These are phyloP conservation scores for Helicoverpa assulta DNA, from an alignment of 2,888 invertebrate genomes.

Conservation along the genomic window DNA sequence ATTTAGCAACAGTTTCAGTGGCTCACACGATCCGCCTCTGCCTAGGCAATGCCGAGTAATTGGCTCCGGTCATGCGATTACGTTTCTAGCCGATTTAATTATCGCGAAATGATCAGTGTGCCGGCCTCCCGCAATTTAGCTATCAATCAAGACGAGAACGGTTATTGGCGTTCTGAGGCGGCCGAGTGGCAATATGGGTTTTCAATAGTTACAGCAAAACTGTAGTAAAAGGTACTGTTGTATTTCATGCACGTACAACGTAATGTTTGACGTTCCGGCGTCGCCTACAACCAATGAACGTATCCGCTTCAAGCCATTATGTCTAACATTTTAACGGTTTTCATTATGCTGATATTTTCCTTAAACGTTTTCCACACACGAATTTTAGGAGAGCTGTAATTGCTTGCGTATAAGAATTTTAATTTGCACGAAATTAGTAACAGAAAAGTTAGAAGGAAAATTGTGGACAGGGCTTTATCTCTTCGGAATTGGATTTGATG, in stretches of 20 bases:
- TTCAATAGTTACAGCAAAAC: conserved; percentile 75
- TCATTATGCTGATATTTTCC: conserved; percentile 17
- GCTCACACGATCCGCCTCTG: conserved; percentile 86
- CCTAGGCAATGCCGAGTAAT: conserved; percentile 87
- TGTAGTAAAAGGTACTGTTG: conserved; percentile 74
- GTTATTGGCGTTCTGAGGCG: conserved; percentile 74
- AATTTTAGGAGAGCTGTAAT: background rate
- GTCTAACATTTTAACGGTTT: conserved; percentile 28
- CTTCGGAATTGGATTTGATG: too few species aligned
- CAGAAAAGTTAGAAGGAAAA: too few species aligned
- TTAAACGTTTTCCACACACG: conserved; percentile 2
- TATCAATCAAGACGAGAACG: conserved; percentile 86
- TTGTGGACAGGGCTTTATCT: too few species aligned
- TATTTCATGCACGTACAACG: conserved; percentile 59
- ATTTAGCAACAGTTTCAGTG: conserved; percentile 83
- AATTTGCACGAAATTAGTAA: too few species aligned
- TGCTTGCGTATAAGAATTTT: background rate
- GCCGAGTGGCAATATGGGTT: conserved; percentile 73
- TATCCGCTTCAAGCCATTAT: conserved; percentile 46
- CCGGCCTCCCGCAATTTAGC: conserved; percentile 89
- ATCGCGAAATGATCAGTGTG: conserved; percentile 88
- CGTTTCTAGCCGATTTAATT: conserved; percentile 89
- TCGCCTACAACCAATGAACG: conserved; percentile 29
- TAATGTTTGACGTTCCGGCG: conserved; percentile 54
- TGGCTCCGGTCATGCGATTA: conserved; percentile 90